Conservation (phyloP, 2,113 vertebrate genomes). For the Athene noctua region DNA sequence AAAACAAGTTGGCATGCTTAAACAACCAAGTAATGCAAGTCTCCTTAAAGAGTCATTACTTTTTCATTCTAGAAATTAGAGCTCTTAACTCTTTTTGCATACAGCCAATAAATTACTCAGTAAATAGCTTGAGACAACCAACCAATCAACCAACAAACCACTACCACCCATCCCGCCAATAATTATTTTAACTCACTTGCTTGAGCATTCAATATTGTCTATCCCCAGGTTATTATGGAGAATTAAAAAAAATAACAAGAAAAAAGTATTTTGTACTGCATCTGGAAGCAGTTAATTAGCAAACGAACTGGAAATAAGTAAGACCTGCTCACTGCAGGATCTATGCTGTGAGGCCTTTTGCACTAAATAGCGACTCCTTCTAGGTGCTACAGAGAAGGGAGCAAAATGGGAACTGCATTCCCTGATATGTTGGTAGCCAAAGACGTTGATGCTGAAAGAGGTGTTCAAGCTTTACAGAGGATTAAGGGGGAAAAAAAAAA, state of each 20-base stretch:
- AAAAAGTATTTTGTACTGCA: conserved; percentile 18
- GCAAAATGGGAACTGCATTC: not conserved
- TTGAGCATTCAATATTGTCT: conserved; percentile 2
- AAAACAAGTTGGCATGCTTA: not conserved
- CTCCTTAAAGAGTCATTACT: not conserved
- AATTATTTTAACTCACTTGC: not conserved
- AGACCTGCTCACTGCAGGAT: not conserved
- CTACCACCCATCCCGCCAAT: not conserved
- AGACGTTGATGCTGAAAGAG: not conserved
- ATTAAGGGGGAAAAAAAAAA: not conserved
- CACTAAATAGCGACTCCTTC: not conserved
- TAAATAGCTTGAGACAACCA: conserved; percentile 33
- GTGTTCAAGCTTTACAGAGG: not conserved
- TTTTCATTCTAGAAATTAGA: conserved; percentile 28
- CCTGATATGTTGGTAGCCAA: not conserved
- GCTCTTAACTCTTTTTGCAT: not conserved
- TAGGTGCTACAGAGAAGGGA: not conserved
- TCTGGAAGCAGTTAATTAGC: conserved; percentile 54
- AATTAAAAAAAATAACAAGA: not conserved
- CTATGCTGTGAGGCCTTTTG: not conserved
- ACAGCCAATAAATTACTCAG: conserved; percentile 24
- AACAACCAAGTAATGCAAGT: not conserved
- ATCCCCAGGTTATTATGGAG: not conserved
- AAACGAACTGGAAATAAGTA: conserved; percentile 50
- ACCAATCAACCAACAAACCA: not conserved